A percentile compares a stretch with the other conserved stretches of the same genome.
Evolutionary conservation across 2,888 invertebrate species (phyloP).

Genomic region (Lasioglossum lativentre): DNA sequence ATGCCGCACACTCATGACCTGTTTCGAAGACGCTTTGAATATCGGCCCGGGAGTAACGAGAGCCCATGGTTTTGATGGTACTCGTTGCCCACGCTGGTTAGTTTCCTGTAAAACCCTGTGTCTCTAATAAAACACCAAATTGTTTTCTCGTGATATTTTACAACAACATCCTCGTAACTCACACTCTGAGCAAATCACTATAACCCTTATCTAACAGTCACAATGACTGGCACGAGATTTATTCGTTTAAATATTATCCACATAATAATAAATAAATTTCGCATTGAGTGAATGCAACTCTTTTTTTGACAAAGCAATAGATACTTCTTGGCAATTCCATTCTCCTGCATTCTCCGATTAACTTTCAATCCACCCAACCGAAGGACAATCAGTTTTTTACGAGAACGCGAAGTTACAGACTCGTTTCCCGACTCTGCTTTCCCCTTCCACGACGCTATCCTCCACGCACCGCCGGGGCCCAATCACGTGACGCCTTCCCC

Average conservation of each 20-base stretch:
- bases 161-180: not conserved
- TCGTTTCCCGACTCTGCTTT: too few relatives aligned
- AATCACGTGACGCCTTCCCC: too few relatives aligned
- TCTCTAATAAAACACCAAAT: slow-evolving; percentile 12
- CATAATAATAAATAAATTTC: not conserved
- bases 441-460: too few relatives aligned
- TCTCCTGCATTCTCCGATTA: not conserved
- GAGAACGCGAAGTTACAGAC: not conserved
- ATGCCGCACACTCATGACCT: slow-evolving; percentile 59
- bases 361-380: not conserved
- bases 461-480: too few relatives aligned
- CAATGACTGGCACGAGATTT: not conserved
- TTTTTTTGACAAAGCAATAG: too few relatives aligned
- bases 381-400: not conserved
- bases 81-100: slow-evolving; percentile 40
- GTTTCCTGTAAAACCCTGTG: slow-evolving; percentile 49
- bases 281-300: too few relatives aligned
- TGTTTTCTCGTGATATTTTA: not conserved
- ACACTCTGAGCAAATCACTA: not conserved
- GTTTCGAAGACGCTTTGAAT: slow-evolving; percentile 60
- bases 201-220: not conserved
- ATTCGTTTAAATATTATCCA: not conserved
- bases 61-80: slow-evolving; percentile 56
- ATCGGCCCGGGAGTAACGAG: slow-evolving; percentile 54
- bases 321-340: not conserved